Evolutionary conservation across 1,140 invertebrate species (phyloP), one percentile per base, ranked within the genome.

Genomic region (Pseudomyrmex cubaensis): DNA sequence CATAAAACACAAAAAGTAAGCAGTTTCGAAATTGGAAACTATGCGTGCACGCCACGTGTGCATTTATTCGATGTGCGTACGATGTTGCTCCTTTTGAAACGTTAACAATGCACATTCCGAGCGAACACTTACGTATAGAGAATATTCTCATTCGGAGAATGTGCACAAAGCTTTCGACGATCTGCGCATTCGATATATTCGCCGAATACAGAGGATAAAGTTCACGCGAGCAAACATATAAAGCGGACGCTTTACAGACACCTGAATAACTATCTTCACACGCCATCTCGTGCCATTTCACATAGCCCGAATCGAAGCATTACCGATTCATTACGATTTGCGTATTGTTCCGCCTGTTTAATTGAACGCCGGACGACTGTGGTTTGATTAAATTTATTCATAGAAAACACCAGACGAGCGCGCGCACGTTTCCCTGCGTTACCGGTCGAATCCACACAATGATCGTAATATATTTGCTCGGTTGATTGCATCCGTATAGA

Each of bases 361-460:
- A 75, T 22, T 3, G 22, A 66, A 20, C 74, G 8, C 17, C 46
- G 12, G 22, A 44, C 13, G 3, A 22, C 2, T 25, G n/a, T 35
- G 50, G 4, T 78, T 69, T 17, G 35, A 78, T 80, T 72, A 50
- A 80, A 80, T 72, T 50, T 17, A 72, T 72, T n/a, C 17, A 35
- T 17, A 22, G 44, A 50, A 61, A 59, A 48, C 15, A 48, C 13
- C 15, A 35, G 20, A 9, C 13, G 61, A 2, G 9, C 15, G 25
- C 25, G 25, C 25, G 25, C 25, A 25, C 25, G 5, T n/a, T 57
- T 57, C 46, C 20, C 2, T 15, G 5, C 13, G 4, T 9, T 64
- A 15, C 20, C 54, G 15, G n/a, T 56, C 46, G 25, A 44, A 46
- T 78, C 57, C 5, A 17, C 13, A 48, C 54, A 56, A 17, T 59